Evolutionary conservation across 2,888 invertebrate genomes (phyloP).

Genomic region (Heliconius sara): DNA sequence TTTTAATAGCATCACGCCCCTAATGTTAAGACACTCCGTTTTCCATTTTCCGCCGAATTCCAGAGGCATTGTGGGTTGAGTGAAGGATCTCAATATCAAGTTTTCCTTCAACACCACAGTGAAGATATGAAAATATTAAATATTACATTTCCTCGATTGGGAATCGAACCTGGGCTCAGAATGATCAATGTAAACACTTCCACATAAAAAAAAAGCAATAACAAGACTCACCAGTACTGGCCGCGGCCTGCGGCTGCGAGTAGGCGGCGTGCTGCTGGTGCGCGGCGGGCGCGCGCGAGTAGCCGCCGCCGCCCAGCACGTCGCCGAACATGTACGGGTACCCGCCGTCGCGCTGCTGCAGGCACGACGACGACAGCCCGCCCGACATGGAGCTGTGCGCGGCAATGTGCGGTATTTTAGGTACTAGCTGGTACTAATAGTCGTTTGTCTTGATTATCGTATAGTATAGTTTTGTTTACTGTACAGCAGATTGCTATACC

Average conservation of each 20-base stretch:
- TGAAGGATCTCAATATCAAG: too few species aligned
- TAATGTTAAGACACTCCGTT: too few species aligned
- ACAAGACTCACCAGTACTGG: slow-evolving; percentile 83
- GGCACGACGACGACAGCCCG: slow-evolving; percentile 91
- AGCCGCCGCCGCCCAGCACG: slow-evolving; percentile 89
- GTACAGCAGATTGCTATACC: too few species aligned
- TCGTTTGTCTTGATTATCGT: not conserved
- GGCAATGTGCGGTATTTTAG: slow-evolving; percentile 38
- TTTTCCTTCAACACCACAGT: too few species aligned
- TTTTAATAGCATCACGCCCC: too few species aligned
- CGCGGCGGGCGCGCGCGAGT: slow-evolving; percentile 88
- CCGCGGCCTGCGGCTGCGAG: slow-evolving; percentile 85
- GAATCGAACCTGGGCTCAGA: too few species aligned
- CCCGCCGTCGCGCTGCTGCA: slow-evolving; percentile 91
- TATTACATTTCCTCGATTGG: too few species aligned
- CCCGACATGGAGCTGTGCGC: slow-evolving; percentile 92
- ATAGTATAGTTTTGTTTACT: too few species aligned
- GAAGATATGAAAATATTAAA: too few species aligned
- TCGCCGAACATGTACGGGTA: slow-evolving; percentile 97
- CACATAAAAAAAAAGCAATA: not conserved
- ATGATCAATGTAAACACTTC: too few species aligned
- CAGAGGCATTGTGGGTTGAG: too few species aligned
- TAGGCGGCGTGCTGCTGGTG: slow-evolving; percentile 88
- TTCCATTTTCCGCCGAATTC: too few species aligned
- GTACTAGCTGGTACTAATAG: not conserved